These are phyloP conservation scores for Perccottus glenii DNA, from an alignment of 2,113 vertebrate genomes.

Conservation along the genomic window DNA sequence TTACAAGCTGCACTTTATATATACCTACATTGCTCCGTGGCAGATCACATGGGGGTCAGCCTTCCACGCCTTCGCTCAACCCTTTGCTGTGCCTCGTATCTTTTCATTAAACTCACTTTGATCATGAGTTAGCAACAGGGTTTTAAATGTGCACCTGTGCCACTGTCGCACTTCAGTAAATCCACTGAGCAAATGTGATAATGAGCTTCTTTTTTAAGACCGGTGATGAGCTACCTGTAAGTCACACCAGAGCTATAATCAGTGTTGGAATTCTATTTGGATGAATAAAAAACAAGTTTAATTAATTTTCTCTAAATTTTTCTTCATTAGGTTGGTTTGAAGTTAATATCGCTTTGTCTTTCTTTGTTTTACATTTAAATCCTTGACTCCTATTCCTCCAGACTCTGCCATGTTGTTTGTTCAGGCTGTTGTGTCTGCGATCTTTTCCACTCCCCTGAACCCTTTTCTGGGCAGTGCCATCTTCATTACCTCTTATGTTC, in stretches of 20 bases:
- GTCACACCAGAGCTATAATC: neutral
- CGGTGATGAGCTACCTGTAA: neutral
- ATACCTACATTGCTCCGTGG: conserved; percentile 98
- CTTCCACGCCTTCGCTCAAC: conserved; percentile 97
- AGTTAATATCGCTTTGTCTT: neutral
- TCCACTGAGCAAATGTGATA: conserved; percentile 7
- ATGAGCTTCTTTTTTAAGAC: neutral
- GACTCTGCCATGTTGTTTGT: conserved; percentile 92
- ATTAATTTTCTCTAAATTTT: neutral
- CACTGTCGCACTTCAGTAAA: neutral
- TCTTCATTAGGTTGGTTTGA: neutral
- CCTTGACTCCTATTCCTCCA: conserved; percentile 68
- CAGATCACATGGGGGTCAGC: conserved; percentile 99
- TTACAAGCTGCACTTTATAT: conserved; percentile 96
- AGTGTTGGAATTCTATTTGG: neutral
- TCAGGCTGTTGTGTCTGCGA: conserved; percentile 85
- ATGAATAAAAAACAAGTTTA: neutral
- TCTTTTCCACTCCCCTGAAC: conserved; percentile 91
- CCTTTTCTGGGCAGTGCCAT: conserved; percentile 90
- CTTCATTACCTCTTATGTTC: conserved; percentile 90
- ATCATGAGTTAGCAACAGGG: neutral
- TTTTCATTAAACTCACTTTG: conserved; percentile 63
- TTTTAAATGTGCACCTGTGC: neutral
- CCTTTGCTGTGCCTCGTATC: conserved; percentile 99
- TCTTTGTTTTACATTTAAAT: neutral